Evolutionary conservation across 1,140 invertebrate species (phyloP).

Genomic region (Drosophila setifemur): DNA sequence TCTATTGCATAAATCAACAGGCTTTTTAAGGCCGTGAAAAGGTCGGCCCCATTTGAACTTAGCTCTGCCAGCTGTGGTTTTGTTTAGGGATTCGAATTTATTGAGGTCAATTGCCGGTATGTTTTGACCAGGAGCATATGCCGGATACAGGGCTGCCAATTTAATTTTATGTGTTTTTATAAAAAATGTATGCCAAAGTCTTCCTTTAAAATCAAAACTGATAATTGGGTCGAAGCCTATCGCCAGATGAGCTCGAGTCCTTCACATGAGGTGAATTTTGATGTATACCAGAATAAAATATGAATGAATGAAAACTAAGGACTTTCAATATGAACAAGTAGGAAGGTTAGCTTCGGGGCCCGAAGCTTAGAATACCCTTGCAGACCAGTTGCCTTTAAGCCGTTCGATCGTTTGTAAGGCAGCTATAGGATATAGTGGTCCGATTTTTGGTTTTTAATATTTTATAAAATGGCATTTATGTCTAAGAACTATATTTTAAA

Average conservation of each 20-base stretch:
- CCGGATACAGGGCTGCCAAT: constrained; percentile 9
- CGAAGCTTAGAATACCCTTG: too few species aligned
- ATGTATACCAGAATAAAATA: too few species aligned
- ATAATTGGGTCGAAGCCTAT: constrained; percentile 58
- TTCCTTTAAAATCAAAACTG: constrained; percentile 59
- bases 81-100: constrained; percentile 51
- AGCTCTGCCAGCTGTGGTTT: constrained; percentile 11
- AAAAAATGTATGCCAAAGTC: constrained; percentile 40
- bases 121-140: not conserved
- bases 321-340: too few species aligned
- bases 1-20: constrained; percentile 72
- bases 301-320: too few species aligned
- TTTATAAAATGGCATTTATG: too few species aligned
- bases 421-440: too few species aligned
- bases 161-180: constrained; percentile 20
- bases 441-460: too few species aligned
- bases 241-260: constrained; percentile 39
- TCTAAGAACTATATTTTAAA: too few species aligned
- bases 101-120: constrained; percentile 44
- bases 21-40: constrained; percentile 32
- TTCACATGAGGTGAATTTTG: constrained; percentile 51
- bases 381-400: too few species aligned
- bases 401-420: too few species aligned
- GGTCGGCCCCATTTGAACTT: constrained; percentile 20
- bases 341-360: too few species aligned